A percentile compares a stretch with the other conserved stretches of the same genome.
Conservation (phyloP, 2,888 invertebrate species). For the Beris chalybata region DNA sequence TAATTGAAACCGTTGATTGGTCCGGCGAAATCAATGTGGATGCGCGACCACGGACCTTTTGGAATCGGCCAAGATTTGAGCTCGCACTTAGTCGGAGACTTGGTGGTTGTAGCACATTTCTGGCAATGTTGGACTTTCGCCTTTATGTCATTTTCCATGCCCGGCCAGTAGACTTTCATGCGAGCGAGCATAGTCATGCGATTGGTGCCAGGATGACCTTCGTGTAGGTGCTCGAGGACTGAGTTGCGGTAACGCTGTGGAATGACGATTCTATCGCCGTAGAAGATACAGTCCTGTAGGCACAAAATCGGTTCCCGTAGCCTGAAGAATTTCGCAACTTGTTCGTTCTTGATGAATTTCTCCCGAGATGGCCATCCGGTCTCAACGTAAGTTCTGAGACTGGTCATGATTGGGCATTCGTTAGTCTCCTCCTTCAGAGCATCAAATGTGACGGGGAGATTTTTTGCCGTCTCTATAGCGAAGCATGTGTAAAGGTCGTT, state of each 20-base stretch:
- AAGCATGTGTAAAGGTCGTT: background rate
- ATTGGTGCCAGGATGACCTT: background rate
- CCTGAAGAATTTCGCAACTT: background rate
- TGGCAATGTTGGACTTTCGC: background rate
- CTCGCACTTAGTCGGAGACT: too few relatives aligned
- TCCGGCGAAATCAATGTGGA: conserved; percentile 8
- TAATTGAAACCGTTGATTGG: conserved; percentile 1
- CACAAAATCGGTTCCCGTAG: background rate
- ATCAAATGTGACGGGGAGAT: too few relatives aligned
- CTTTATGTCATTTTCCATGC: background rate
- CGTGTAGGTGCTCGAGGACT: background rate
- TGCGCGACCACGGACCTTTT: background rate
- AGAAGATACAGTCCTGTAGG: background rate
- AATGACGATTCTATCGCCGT: background rate
- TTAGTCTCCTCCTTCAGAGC: too few relatives aligned
- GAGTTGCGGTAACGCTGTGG: background rate
- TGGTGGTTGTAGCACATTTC: background rate
- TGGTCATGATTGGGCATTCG: background rate
- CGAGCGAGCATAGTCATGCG: background rate
- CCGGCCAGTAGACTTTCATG: background rate
- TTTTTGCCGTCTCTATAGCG: background rate
- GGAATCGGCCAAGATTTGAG: conserved; percentile 35
- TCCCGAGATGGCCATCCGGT: too few relatives aligned
- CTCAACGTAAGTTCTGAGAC: background rate
- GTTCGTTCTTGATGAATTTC: background rate